A percentile compares a stretch with the other conserved stretches of the same genome.
These are phyloP conservation scores for Semnornis frantzii DNA, from an alignment of 2,113 vertebrate genomes.

Conservation along the genomic window DNA sequence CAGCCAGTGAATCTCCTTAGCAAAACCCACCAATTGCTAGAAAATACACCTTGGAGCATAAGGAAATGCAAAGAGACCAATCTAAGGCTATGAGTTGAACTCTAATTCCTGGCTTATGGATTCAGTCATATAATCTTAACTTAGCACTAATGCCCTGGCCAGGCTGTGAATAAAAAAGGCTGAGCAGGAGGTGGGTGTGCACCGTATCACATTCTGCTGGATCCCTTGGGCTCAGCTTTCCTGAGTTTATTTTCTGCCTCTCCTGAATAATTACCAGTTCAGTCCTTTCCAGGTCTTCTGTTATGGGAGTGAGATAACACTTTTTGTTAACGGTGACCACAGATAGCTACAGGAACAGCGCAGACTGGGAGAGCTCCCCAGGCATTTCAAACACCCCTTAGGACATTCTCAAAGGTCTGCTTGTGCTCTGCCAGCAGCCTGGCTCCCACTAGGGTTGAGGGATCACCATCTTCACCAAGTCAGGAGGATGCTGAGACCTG, in stretches of 20 bases:
- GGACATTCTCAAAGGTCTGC: background rate
- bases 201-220: background rate
- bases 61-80: background rate
- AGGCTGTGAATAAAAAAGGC: background rate
- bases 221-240: background rate
- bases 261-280: background rate
- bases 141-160: background rate
- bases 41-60: fast-evolving
- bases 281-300: conserved; percentile 24
- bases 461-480: fast-evolving
- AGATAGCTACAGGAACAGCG: background rate
- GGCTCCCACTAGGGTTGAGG: background rate
- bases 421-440: background rate
- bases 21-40: background rate
- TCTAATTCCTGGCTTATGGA: background rate
- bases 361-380: background rate
- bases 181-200: background rate
- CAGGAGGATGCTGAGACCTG: background rate
- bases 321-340: background rate
- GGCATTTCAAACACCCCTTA: background rate
- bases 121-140: background rate
- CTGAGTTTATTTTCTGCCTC: background rate
- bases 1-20: background rate
- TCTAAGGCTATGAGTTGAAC: background rate
- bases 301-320: background rate